Conservation (phyloP, 2,113 vertebrate species). For the Calonectris borealis region DNA sequence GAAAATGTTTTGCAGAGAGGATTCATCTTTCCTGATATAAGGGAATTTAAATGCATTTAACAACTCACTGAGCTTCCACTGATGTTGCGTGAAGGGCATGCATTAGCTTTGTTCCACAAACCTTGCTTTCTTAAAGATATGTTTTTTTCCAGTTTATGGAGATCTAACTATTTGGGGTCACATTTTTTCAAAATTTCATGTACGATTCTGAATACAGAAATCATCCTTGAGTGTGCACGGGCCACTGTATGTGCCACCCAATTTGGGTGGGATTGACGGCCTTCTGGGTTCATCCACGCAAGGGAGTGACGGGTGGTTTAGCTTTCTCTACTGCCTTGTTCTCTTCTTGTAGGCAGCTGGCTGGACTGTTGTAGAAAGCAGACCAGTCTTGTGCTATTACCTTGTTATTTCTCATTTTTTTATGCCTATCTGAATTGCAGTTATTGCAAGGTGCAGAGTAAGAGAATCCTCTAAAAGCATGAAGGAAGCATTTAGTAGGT, state of each 20-base stretch:
- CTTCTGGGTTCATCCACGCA: background rate
- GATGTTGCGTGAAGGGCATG: background rate
- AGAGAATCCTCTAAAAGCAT: background rate
- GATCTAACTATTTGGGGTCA: background rate
- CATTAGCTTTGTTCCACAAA: background rate
- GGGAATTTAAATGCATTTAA: background rate
- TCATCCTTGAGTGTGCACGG: fast-evolving
- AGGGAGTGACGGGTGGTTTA: background rate
- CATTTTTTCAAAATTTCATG: background rate
- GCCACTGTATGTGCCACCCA: background rate
- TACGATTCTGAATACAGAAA: background rate
- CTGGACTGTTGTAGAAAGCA: background rate
- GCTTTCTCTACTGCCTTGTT: background rate
- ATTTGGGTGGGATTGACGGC: fast-evolving
- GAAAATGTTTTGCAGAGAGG: background rate
- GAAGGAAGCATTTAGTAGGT: background rate
- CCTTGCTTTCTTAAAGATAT: background rate
- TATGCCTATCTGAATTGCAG: background rate
- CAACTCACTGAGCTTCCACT: background rate
- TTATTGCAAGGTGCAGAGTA: background rate
- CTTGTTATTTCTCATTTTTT: background rate
- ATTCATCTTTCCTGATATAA: background rate
- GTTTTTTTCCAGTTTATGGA: background rate
- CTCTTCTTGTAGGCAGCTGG: background rate
- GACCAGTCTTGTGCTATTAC: background rate